Base-by-base conservation (phyloP, 2,113 vertebrate species). In the Phaetusa simplex region DNA sequence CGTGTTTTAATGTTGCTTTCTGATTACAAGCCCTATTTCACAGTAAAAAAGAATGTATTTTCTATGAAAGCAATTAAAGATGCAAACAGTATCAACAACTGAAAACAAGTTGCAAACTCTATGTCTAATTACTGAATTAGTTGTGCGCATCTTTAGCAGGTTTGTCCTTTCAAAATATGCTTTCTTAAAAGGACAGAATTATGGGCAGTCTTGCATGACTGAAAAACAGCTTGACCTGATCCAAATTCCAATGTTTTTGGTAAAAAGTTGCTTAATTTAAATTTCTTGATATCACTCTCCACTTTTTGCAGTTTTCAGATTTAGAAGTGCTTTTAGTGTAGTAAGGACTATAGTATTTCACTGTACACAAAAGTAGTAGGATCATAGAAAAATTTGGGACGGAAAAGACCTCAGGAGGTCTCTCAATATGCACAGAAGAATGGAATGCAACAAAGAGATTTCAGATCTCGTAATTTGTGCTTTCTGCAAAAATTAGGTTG, bases 361-460 rank as follows among this genome's bases (percentile, higher is more conserved):
- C 23, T 43, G 22, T 23, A 76, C 53, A 65, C 32, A 87, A 80
- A 73, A 71, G 9, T 42, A 80, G 42, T 65, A 88, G 32, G 87
- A 82, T 58, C 17, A 78, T 5, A 78, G 45, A 88, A 88, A 91
- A 70, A 86, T 10, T 36, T 4, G 6, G 34, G 24, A 49, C 58
- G 32, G 42, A 84, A 94, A 58, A 47, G 13, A 82, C n/a, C 50
- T 82, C 42, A 62, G 32, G 14, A 83, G 7, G 14, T 91, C n/a
- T 79, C 70, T 82, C 42, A 77, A 38, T 52, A 82, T 52, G 42
- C 58, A 88, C 13, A 85, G 12, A 13, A 82, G 66, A 90, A 29
- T 6, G 15, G 26, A 91, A 86, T 98, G 95, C 97, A 98, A 97
- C 98, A 97, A 98, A 97, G 98, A 92, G 97, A 97, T 98, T 98